Conservation (phyloP, 2,113 vertebrate genomes). For the Anhinga rufa region DNA sequence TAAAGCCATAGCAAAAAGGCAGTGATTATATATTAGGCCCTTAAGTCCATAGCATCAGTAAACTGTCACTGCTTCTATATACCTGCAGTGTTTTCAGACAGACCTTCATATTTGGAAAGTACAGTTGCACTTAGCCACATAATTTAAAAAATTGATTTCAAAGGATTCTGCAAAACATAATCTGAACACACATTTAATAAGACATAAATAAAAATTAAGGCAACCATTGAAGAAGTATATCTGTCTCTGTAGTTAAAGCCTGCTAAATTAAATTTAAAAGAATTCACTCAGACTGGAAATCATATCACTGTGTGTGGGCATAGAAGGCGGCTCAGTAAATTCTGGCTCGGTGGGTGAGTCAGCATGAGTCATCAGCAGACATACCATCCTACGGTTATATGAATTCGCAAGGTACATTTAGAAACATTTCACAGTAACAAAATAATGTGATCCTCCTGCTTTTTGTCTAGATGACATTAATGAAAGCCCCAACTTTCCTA, state of each 20-base stretch:
- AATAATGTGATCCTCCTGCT: constrained; percentile 47
- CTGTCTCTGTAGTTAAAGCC: constrained; percentile 43
- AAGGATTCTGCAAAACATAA: constrained; percentile 27
- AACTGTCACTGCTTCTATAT: not conserved
- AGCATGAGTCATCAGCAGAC: constrained; percentile 62
- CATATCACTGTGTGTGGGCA: constrained; percentile 55
- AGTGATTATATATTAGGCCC: not conserved
- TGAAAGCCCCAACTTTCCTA: not conserved
- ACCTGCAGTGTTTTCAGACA: constrained; percentile 3
- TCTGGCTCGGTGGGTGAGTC: constrained; percentile 51
- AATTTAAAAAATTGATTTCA: constrained; percentile 7
- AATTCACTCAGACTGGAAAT: constrained; percentile 56
- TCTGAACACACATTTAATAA: constrained; percentile 16
- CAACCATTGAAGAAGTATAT: not conserved
- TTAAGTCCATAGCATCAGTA: not conserved
- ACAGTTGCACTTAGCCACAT: not conserved
- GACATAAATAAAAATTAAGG: constrained; percentile 36
- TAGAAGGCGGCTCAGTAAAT: constrained; percentile 31
- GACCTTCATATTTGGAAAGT: not conserved
- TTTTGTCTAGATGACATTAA: constrained; percentile 36
- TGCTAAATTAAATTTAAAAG: constrained; percentile 58
- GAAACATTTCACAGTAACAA: constrained; percentile 46
- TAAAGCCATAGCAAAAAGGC: not conserved
- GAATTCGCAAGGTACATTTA: constrained; percentile 51
- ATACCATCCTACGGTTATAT: constrained; percentile 16